Evolutionary conservation across 2,113 vertebrate species (phyloP).

Genomic region (Cyphomyrus plagiostoma): DNA sequence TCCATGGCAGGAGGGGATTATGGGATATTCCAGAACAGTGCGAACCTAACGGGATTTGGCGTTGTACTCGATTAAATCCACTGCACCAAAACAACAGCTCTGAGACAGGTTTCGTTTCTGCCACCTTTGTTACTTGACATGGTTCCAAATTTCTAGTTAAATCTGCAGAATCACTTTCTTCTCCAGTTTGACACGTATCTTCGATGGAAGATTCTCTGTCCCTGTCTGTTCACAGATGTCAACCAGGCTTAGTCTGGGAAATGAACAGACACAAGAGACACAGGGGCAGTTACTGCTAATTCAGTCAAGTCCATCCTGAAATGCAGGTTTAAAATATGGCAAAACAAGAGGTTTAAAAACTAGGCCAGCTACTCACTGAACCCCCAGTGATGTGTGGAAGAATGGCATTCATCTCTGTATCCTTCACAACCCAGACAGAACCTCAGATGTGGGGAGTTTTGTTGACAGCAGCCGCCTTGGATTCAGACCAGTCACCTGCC

Average conservation of each 20-base stretch:
- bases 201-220: background rate
- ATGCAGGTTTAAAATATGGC: background rate
- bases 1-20: background rate
- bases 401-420: background rate
- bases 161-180: background rate
- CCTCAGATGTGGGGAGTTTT: background rate
- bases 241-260: background rate
- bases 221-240: background rate
- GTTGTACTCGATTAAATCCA: background rate
- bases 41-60: background rate
- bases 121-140: background rate
- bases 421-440: background rate
- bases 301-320: background rate
- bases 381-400: background rate
- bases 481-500: background rate
- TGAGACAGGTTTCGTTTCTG: background rate
- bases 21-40: conserved; percentile 2
- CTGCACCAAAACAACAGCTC: background rate
- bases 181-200: background rate
- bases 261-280: background rate
- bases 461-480: background rate
- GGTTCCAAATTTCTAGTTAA: background rate
- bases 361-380: background rate
- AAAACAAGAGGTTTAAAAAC: background rate
- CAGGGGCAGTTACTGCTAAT: background rate